phyloP scores from a whole-genome alignment of 2,888 invertebrate genomes.

The Erebia epiphron region DNA sequence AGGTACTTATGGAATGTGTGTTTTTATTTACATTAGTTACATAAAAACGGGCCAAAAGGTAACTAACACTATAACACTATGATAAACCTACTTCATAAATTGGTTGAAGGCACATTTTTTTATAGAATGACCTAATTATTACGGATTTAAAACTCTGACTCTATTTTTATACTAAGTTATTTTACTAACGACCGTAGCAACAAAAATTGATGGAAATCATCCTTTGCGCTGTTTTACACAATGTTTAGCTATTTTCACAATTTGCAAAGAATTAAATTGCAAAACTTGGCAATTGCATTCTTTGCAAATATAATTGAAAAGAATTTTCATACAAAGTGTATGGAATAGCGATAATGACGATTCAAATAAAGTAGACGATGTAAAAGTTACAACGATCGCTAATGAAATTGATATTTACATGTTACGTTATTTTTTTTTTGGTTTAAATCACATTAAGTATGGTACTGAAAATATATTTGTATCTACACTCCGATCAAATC shows the following conservation, averaged over 20 bases:
- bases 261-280: neutral
- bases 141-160: constrained; percentile 41
- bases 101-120: constrained; percentile 79
- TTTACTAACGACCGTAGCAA: constrained; percentile 31
- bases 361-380: constrained; percentile 5
- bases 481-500: constrained; percentile 63
- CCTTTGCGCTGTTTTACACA: neutral
- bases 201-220: neutral
- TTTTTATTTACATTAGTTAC: constrained; percentile 53
- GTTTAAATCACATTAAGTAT: constrained; percentile 79
- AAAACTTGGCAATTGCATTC: neutral
- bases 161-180: constrained; percentile 35
- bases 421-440: constrained; percentile 60
- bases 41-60: constrained; percentile 65
- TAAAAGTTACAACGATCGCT: constrained; percentile 31
- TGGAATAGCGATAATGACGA: constrained; percentile 4
- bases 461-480: constrained; percentile 71
- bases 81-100: constrained; percentile 67
- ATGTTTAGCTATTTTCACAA: neutral
- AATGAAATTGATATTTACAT: constrained; percentile 43
- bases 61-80: constrained; percentile 58
- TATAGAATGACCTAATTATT: constrained; percentile 67
- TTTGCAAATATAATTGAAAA: neutral
- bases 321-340: neutral
- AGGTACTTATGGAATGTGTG: constrained; percentile 48